phyloP scores from a whole-genome alignment of 2,113 vertebrate species.

The rat (Rattus norvegicus) region GRCr8 NC_086022.1:112711501-112712000 shows the following conservation, averaged over 20 bases:
- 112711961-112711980: not conserved
- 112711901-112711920: not conserved
- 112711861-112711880: not conserved
- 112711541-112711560: not conserved
- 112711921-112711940: not conserved
- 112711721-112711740: not conserved
- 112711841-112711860: slow-evolving; percentile 1
- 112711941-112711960: not conserved
- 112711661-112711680: slow-evolving; percentile 5
- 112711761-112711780: not conserved
- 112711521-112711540: too few relatives aligned
- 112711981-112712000: slow-evolving; percentile 1
- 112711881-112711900: not conserved
- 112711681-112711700: not conserved
- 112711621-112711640: not conserved
- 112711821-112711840: not conserved
- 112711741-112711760: not conserved
- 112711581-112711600: not conserved
- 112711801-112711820: not conserved
- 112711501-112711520: not conserved
- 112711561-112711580: slow-evolving; percentile 19
- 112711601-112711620: not conserved
- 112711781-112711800: not conserved
- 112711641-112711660: not conserved
- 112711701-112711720: not conserved